These are phyloP conservation scores for Hyalella azteca DNA, from an alignment of 2,888 invertebrate genomes.

Conservation along the genomic window DNA sequence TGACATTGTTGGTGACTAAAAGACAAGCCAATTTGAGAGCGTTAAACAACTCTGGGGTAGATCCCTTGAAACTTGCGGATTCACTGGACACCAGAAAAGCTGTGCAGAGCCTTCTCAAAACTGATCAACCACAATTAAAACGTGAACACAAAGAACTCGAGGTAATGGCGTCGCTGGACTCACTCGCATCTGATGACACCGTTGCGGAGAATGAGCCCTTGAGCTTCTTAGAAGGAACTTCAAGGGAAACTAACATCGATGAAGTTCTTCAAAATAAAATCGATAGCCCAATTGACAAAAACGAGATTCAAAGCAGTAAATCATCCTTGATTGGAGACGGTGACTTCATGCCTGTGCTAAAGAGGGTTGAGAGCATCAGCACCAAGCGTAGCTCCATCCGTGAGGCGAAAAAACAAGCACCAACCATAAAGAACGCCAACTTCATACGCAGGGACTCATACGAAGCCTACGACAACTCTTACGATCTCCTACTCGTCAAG, in stretches of 20 bases:
- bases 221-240: neutral
- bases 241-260: neutral
- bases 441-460: neutral
- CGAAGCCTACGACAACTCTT: conserved; percentile 17
- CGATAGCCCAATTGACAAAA: neutral
- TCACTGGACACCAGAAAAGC: conserved; percentile 27
- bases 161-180: neutral
- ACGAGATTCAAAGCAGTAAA: neutral
- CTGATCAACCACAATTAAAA: neutral
- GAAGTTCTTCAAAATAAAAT: neutral
- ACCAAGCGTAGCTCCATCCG: conserved; percentile 18
- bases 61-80: conserved; percentile 50
- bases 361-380: conserved; percentile 23
- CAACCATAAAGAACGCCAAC: neutral
- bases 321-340: neutral
- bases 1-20: conserved; percentile 39
- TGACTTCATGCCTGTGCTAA: neutral
- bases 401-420: conserved; percentile 16
- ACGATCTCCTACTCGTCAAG: neutral
- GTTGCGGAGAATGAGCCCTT: too few species aligned
- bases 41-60: conserved; percentile 40
- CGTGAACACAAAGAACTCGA: neutral
- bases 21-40: conserved; percentile 35
- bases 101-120: conserved; percentile 32
- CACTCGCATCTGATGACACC: neutral